phyloP scores from a whole-genome alignment of 2,888 invertebrate species.

The Rhagonycha lutea region DNA sequence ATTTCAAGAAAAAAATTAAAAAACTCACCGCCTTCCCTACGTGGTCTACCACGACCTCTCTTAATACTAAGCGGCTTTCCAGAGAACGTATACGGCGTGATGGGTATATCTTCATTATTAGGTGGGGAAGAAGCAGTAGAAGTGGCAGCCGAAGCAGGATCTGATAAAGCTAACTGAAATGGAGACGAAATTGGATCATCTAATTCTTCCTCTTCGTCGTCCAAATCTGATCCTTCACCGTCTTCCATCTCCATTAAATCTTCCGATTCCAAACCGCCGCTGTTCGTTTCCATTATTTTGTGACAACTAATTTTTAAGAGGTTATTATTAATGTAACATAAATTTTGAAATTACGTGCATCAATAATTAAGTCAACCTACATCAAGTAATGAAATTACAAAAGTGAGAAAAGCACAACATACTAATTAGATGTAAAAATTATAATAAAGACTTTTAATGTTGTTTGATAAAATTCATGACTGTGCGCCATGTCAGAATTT shows the following conservation, averaged over 20 bases:
- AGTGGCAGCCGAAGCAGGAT: slow-evolving; percentile 69
- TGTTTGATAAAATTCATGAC: slow-evolving; percentile 22
- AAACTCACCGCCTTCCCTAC: slow-evolving; percentile 68
- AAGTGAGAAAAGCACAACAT: not conserved
- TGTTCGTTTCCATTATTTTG: slow-evolving; percentile 51
- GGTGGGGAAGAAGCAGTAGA: slow-evolving; percentile 67
- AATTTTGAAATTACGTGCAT: not conserved
- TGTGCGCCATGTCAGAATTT: slow-evolving; percentile 42
- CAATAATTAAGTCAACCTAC: not conserved
- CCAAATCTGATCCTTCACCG: slow-evolving; percentile 75
- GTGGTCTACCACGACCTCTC: slow-evolving; percentile 78
- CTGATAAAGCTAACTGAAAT: slow-evolving; percentile 56
- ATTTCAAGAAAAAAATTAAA: not conserved
- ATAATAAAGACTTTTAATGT: not conserved
- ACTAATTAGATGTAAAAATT: not conserved
- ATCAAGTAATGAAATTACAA: not conserved
- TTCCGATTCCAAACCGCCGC: slow-evolving; percentile 55
- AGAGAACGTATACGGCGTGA: slow-evolving; percentile 63
- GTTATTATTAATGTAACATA: not conserved
- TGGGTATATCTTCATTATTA: slow-evolving; percentile 55
- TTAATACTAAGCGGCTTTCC: slow-evolving; percentile 68
- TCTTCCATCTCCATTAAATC: slow-evolving; percentile 76
- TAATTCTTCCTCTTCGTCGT: slow-evolving; percentile 69
- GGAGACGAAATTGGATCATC: slow-evolving; percentile 60
- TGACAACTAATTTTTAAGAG: slow-evolving; percentile 7